Conservation (phyloP, 2,888 invertebrate genomes). For the Heliconius charithonia region DNA sequence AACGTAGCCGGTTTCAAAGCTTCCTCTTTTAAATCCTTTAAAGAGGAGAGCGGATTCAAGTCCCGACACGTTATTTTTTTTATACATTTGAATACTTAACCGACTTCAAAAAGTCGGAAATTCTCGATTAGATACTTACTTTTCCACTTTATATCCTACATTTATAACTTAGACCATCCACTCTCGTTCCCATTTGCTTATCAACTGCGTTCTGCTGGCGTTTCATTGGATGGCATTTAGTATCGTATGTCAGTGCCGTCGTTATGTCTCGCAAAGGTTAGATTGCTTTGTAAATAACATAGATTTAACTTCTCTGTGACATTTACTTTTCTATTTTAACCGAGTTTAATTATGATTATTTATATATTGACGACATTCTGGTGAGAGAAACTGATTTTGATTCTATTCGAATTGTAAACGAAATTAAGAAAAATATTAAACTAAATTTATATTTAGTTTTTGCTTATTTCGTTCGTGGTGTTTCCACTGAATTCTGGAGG, state of each 20-base stretch:
- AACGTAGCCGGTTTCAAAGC: too few relatives aligned
- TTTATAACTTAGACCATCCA: conserved; percentile 23
- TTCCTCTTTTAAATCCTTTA: too few relatives aligned
- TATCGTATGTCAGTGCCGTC: conserved; percentile 42
- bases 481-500: too few relatives aligned
- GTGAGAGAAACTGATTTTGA: too few relatives aligned
- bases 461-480: too few relatives aligned
- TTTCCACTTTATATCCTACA: background rate
- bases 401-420: too few relatives aligned
- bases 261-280: conserved; percentile 36
- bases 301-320: background rate
- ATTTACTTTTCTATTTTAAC: background rate
- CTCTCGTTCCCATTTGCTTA: conserved; percentile 46
- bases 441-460: too few relatives aligned
- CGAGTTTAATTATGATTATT: background rate
- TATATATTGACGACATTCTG: background rate
- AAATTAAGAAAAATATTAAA: too few relatives aligned
- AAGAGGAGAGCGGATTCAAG: too few relatives aligned
- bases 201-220: conserved; percentile 45
- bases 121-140: background rate
- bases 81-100: too few relatives aligned
- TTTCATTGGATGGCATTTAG: conserved; percentile 46
- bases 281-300: conserved; percentile 4
- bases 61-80: too few relatives aligned
- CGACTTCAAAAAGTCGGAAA: too few relatives aligned